Evolutionary conservation across 2,888 invertebrate species (phyloP), one percentile per base, ranked within the genome.

Genomic region (Biston betularia): DNA sequence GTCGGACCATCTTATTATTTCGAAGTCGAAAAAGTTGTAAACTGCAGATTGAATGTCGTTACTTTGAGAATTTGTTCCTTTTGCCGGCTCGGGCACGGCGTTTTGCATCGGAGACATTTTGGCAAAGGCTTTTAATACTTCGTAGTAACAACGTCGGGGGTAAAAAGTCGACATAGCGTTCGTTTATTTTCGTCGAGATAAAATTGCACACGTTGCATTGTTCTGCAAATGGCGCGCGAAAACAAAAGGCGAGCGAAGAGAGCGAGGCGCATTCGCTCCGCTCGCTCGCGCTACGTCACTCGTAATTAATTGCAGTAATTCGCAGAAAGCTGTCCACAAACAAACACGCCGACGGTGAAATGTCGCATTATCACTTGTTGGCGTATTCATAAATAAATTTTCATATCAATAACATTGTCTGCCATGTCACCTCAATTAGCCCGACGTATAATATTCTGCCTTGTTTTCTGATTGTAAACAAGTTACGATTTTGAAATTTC

Each of bases 271-370:
- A 67, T 77, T 77, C 80, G 70, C 72, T 78, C 54, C 69, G 77
- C 76, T 79, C 79, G 67, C 72, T 70, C 68, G 79, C 63, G 63
- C 63, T 45, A 82, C 87, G 84, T 87, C 80, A 82, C 80, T 85
- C 84, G 87, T 89, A 90, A 92, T 92, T 92, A 92, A 93, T 93
- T 92, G 87, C 85, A 78, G 79, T 80, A 82, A 79, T 92, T 92
- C 91, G 85, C 84, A 87, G 91, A 92, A 90, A 89, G 87, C 84
- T 81, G 84, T 80, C 79, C 77, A 80, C 83, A 86, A 84, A 88
- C 84, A 87, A 85, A 85, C 79, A 80, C 76, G 82, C 81, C 79
- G 81, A 75, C 82, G 79, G 77, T 82, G 83, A 87, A 84, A 85
- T 82, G 84, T 80, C 79, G 77, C 86, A 89, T 90, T 89, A 92